A percentile compares a stretch with the other conserved stretches of the same genome.
Evolutionary conservation across 2,888 invertebrate genomes (phyloP).

Genomic region (Pandemis cinnamomeana): DNA sequence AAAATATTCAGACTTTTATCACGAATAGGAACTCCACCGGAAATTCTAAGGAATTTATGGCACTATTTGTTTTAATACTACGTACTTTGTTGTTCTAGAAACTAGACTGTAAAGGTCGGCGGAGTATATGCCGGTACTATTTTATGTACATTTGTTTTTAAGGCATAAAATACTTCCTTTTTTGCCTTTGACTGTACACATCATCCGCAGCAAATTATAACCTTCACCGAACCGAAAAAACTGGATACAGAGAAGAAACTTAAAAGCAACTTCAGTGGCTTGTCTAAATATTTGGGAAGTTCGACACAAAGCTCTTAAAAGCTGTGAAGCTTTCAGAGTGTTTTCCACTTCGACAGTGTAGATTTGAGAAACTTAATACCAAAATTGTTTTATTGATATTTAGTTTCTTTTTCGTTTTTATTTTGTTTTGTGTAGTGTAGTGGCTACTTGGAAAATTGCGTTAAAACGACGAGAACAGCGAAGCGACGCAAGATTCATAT

Average conservation of each 20-base stretch:
- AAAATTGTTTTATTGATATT: neutral
- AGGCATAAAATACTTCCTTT: too few species aligned
- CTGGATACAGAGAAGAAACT: neutral
- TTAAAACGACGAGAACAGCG: too few species aligned
- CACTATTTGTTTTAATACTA: conserved; percentile 6
- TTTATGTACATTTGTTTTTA: too few species aligned
- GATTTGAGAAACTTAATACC: neutral
- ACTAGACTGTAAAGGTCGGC: too few species aligned
- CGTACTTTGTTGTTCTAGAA: neutral
- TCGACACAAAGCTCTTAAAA: conserved; percentile 16
- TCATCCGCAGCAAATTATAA: too few species aligned
- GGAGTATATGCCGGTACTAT: too few species aligned
- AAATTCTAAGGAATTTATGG: conserved; percentile 16
- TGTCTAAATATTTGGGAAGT: conserved; percentile 14
- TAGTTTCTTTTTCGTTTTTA: neutral
- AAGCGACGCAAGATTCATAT: too few species aligned
- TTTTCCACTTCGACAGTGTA: conserved; percentile 5
- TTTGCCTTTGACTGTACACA: too few species aligned
- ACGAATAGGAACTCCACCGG: conserved; percentile 29
- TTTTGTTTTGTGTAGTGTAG: neutral
- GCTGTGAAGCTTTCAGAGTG: neutral
- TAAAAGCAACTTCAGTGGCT: neutral
- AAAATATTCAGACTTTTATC: conserved; percentile 35
- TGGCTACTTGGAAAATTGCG: too few species aligned
- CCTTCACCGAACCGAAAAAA: neutral